phyloP scores from a whole-genome alignment of 2,797 vertebrate genomes.

The Cygnus olor region DNA sequence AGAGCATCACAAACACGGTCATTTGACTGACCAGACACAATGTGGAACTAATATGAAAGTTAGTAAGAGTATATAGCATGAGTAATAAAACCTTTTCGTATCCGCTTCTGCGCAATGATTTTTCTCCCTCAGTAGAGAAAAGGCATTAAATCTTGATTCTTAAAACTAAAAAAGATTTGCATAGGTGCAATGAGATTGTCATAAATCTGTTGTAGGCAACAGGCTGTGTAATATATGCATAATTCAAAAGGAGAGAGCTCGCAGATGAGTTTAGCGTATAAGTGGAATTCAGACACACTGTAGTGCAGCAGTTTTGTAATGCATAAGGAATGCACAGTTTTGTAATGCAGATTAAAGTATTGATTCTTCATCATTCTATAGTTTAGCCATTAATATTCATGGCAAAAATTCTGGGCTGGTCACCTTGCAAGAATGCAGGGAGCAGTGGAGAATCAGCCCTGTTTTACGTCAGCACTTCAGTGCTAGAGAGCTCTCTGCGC shows the following conservation, averaged over 20 bases:
- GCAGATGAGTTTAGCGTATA: not conserved
- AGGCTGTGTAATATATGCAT: slow-evolving; percentile 64
- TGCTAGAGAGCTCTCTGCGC: not conserved
- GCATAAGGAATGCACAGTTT: not conserved
- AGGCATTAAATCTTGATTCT: slow-evolving; percentile 53
- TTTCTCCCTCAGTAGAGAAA: slow-evolving; percentile 43
- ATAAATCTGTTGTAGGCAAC: slow-evolving; percentile 68
- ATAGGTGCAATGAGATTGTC: slow-evolving; percentile 64
- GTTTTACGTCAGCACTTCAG: not conserved
- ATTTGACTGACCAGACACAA: slow-evolving; percentile 47
- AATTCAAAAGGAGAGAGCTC: slow-evolving; percentile 55
- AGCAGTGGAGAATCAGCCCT: not conserved
- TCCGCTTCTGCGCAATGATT: not conserved
- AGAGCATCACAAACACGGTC: not conserved
- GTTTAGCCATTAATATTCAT: slow-evolving; percentile 36
- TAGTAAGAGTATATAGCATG: not conserved
- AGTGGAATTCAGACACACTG: slow-evolving; percentile 37
- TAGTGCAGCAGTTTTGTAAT: slow-evolving; percentile 26
- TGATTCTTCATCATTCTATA: slow-evolving; percentile 30
- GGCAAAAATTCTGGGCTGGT: not conserved
- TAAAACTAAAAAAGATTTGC: slow-evolving; percentile 63
- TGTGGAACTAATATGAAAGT: not conserved
- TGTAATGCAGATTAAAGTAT: slow-evolving; percentile 50
- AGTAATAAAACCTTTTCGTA: slow-evolving; percentile 54
- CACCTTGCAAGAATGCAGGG: not conserved